Evolutionary conservation across 2,113 vertebrate genomes (phyloP).

Genomic region (Vireo altiloquus): DNA sequence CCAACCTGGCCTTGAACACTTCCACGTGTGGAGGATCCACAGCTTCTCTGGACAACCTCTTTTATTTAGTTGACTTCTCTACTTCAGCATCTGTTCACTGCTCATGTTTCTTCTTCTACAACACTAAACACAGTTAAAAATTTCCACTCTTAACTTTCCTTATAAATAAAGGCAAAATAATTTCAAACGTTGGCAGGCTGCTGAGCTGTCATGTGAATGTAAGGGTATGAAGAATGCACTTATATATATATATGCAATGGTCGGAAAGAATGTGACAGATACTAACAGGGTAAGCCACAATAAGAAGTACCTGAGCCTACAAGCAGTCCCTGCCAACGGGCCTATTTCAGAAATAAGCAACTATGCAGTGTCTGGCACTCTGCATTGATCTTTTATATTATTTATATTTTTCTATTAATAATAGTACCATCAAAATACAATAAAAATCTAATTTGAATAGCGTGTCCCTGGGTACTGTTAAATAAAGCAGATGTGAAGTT

Average conservation of each 20-base stretch:
- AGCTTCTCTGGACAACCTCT: background rate
- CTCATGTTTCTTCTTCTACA: background rate
- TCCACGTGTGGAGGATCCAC: background rate
- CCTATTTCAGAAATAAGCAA: background rate
- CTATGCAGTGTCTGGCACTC: background rate
- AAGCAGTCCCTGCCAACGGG: background rate
- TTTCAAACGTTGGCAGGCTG: background rate
- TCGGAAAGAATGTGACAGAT: background rate
- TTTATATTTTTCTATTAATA: background rate
- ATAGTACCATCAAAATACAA: background rate
- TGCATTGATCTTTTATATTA: background rate
- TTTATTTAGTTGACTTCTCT: background rate
- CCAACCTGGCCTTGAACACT: background rate
- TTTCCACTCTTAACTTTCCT: background rate
- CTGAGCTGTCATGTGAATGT: background rate
- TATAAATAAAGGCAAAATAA: background rate
- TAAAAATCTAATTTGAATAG: conserved; percentile 6
- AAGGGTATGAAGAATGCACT: background rate
- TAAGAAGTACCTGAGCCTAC: background rate
- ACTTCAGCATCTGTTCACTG: background rate
- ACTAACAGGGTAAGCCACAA: background rate
- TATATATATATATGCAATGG: background rate
- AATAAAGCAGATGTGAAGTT: conserved; percentile 21
- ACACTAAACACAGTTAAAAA: background rate
- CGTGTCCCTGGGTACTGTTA: background rate